phyloP scores from a whole-genome alignment of 2,888 invertebrate genomes.

The Scrobipalpa costella region DNA sequence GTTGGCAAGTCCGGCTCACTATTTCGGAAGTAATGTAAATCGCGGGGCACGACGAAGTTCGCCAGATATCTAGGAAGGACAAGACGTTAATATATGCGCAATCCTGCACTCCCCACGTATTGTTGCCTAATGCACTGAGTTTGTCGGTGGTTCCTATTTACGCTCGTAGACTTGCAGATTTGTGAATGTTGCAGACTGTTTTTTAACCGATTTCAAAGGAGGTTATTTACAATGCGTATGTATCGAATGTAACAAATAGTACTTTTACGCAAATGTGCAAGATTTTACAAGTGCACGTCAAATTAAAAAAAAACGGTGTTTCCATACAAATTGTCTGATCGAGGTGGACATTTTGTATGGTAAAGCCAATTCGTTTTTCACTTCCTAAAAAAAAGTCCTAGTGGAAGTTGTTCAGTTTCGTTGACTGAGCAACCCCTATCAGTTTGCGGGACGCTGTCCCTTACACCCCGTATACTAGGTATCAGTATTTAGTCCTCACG shows the following conservation, averaged over 20 bases:
- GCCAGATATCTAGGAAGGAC: constrained; percentile 77
- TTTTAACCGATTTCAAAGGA: constrained; percentile 32
- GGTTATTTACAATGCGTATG: not conserved
- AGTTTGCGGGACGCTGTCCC: too few relatives aligned
- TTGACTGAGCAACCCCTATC: too few relatives aligned
- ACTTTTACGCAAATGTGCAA: too few relatives aligned
- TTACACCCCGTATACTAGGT: too few relatives aligned
- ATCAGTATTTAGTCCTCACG: too few relatives aligned
- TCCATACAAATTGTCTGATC: too few relatives aligned
- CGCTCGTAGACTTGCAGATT: constrained; percentile 53
- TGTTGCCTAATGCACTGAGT: constrained; percentile 72
- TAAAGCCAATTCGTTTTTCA: too few relatives aligned
- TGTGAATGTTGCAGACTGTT: constrained; percentile 43
- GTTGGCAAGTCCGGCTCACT: constrained; percentile 60
- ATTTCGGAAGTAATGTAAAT: constrained; percentile 79
- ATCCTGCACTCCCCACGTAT: constrained; percentile 71
- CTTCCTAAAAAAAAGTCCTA: too few relatives aligned
- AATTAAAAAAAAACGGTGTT: too few relatives aligned
- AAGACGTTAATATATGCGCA: constrained; percentile 79
- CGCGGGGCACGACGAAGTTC: constrained; percentile 70
- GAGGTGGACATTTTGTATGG: too few relatives aligned
- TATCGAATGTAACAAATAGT: not conserved
- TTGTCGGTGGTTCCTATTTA: constrained; percentile 68
- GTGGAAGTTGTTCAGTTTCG: too few relatives aligned
- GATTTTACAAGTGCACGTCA: too few relatives aligned